Base-by-base conservation (phyloP, 2,797 vertebrate species). In the Benthosema pterotum region DNA sequence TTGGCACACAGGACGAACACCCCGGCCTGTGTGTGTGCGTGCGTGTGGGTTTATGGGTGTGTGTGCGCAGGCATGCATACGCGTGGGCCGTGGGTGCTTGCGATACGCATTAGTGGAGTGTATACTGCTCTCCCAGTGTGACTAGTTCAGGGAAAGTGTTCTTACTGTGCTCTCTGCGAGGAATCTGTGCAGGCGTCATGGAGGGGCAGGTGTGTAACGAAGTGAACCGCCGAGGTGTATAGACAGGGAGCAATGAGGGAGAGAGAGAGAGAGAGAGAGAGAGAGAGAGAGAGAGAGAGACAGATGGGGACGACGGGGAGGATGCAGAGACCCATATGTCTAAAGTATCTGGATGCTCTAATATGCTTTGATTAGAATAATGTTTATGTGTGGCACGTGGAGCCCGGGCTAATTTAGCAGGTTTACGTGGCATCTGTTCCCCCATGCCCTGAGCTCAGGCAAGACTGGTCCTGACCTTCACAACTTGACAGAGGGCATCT, bases 281-380 rank as follows among this genome's bases (percentile, higher is more conserved):
- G 80, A 70, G 64, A n/a, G 16, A 11, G 52, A 51, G 48, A n/a
- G 65, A 65, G 77, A 68, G 71, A 77, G 85, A 86, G 87, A 86
- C 91, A 94, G 92, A 94, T 94, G 92, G 92, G 80, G 69, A 79
- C 58, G 74, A 70, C 72, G 60, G 65, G 74, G 80, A 87, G 82
- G 85, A 91, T 88, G 79, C 87, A 80, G 76, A 82, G 78, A 74
- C 84, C 91, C 92, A 92, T 91, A 91, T 93, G 93, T 87, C 82
- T 88, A 84, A 90, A 88, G 89, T 88, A 91, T 90, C 89, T 87
- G 88, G 79, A 84, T 88, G 87, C 88, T 89, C 88, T 89, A 86
- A 91, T 91, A 63, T 87, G 87, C 88, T 92, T 91, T 93, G 91
- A 93, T 93, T 92, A 90, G 89, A 92, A 88, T 85, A 89, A 89